Evolutionary conservation across 1,140 invertebrate species (phyloP).

Genomic region (Calosoma granatense): DNA sequence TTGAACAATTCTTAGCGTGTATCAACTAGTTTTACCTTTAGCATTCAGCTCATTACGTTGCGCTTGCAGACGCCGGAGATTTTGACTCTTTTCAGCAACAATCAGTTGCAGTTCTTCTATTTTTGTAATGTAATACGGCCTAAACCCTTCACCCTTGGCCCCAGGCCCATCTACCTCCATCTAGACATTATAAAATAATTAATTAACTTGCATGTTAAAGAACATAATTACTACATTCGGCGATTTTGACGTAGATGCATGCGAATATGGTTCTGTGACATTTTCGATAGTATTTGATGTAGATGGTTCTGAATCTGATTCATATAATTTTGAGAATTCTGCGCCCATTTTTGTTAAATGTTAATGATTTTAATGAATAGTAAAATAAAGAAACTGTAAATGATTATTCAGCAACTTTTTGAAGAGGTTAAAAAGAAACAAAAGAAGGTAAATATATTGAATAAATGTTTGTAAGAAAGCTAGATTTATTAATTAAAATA

Average conservation of each 20-base stretch:
- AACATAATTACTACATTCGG: neutral
- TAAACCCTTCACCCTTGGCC: constrained; percentile 74
- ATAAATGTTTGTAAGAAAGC: neutral
- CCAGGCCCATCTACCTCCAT: constrained; percentile 75
- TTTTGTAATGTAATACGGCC: constrained; percentile 92
- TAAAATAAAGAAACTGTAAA: neutral
- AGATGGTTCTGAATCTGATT: neutral
- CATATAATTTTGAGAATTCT: neutral
- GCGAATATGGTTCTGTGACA: too few species aligned
- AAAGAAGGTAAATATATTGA: neutral
- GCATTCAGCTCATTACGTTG: constrained; percentile 99
- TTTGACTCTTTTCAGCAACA: constrained; percentile 96
- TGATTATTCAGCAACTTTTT: neutral
- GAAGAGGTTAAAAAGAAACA: neutral
- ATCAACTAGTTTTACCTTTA: constrained; percentile 60
- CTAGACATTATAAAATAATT: constrained; percentile 39
- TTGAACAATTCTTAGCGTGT: neutral
- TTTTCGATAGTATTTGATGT: too few species aligned
- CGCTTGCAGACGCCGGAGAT: constrained; percentile 92
- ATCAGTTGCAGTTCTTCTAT: constrained; percentile 93
- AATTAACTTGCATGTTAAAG: neutral
- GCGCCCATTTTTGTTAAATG: neutral
- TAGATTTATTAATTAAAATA: neutral
- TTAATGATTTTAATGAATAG: neutral
- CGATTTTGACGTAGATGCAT: too few species aligned